Conservation (phyloP, 2,113 vertebrate genomes). For the Glaucomys volans region DNA sequence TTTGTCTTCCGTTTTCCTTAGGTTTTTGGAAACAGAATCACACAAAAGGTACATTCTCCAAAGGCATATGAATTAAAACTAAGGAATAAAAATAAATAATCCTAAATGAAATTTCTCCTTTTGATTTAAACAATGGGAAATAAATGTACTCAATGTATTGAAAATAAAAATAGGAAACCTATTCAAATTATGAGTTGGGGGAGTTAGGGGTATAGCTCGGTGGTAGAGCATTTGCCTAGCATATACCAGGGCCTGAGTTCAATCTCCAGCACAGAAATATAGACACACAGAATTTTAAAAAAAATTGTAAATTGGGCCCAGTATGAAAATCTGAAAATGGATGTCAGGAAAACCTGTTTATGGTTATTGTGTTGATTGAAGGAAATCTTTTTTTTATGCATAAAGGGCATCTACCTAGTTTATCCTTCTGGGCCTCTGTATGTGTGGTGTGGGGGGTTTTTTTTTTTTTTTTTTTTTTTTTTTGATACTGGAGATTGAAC, state of each 20-base stretch:
- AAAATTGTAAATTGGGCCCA: constrained; percentile 17
- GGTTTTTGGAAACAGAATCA: constrained; percentile 64
- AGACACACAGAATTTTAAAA: background rate
- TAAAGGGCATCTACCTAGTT: background rate
- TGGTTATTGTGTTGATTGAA: background rate
- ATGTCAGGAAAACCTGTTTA: constrained; percentile 39
- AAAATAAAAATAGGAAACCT: constrained; percentile 55
- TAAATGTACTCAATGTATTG: constrained; percentile 4
- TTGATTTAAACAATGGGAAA: constrained; percentile 73
- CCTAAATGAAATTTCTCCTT: constrained; percentile 64
- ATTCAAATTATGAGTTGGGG: background rate
- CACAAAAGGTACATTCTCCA: constrained; percentile 74
- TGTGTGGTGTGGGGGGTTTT: too few relatives aligned
- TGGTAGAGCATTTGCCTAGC: background rate
- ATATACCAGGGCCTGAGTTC: background rate
- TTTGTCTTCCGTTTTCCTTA: constrained; percentile 72
- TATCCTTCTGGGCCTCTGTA: background rate
- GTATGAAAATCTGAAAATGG: constrained; percentile 47
- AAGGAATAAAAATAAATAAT: constrained; percentile 76
- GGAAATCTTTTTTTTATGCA: constrained; percentile 1
- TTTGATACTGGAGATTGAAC: too few relatives aligned
- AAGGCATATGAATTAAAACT: constrained; percentile 70
- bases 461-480: too few relatives aligned
- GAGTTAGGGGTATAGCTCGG: background rate
- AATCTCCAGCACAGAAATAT: background rate